These are phyloP conservation scores for Gephyroberyx darwinii DNA, from an alignment of 2,797 vertebrate species.

Conservation along the genomic window DNA sequence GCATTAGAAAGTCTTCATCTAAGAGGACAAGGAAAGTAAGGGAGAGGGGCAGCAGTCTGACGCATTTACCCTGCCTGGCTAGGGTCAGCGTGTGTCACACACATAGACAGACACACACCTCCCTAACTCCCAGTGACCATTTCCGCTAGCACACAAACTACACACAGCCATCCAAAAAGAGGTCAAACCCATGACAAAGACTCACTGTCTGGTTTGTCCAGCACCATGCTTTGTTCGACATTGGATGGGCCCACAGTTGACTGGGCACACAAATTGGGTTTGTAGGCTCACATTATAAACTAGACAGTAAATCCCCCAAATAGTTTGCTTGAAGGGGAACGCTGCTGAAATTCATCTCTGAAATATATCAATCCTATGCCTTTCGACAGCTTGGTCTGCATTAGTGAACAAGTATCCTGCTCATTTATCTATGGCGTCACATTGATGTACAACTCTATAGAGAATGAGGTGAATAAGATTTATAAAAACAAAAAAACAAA, in stretches of 20 bases:
- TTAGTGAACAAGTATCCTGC: conserved; percentile 11
- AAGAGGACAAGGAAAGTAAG: conserved; percentile 39
- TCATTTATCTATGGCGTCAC: conserved; percentile 14
- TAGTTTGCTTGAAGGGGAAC: conserved; percentile 46
- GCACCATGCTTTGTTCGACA: conserved; percentile 62
- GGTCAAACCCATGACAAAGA: conserved; percentile 69
- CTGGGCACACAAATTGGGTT: conserved; percentile 71
- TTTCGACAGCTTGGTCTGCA: conserved; percentile 8
- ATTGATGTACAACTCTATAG: conserved; percentile 8
- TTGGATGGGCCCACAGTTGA: conserved; percentile 62
- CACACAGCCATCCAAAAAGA: conserved; percentile 31
- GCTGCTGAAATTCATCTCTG: conserved; percentile 33
- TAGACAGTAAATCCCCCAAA: conserved; percentile 58
- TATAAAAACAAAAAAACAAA: too few relatives aligned
- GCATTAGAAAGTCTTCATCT: conserved; percentile 56
- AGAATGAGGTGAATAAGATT: conserved; percentile 6
- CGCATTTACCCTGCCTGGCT: conserved; percentile 24
- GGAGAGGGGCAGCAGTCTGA: conserved; percentile 20
- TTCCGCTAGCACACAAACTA: conserved; percentile 34
- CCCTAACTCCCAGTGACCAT: conserved; percentile 33
- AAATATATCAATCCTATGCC: conserved; percentile 17
- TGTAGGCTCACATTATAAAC: conserved; percentile 63
- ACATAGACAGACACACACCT: conserved; percentile 27
- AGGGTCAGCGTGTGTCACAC: conserved; percentile 34
- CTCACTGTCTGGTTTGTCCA: conserved; percentile 66